Conservation (phyloP, 2,797 vertebrate genomes). For the Poeciliopsis gracilis region DNA sequence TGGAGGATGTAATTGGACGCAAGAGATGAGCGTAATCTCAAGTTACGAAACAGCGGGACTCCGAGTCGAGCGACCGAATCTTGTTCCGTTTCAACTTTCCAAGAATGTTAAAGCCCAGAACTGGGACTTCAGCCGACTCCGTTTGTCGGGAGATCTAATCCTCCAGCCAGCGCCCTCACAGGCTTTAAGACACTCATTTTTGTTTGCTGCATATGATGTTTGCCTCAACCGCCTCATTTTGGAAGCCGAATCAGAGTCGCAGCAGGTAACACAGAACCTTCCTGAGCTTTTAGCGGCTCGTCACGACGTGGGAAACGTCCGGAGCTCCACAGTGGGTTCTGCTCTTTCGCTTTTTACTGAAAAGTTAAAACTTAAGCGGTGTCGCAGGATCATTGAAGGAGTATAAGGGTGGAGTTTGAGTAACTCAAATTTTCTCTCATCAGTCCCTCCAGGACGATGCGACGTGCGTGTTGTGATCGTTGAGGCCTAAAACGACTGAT, state of each 20-base stretch:
- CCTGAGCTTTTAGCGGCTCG: neutral
- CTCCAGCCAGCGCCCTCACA: neutral
- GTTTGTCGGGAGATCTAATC: neutral
- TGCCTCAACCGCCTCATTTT: neutral
- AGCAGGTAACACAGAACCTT: neutral
- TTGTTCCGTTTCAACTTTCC: too few species aligned
- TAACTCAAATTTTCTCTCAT: too few species aligned
- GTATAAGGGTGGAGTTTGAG: neutral
- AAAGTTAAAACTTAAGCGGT: neutral
- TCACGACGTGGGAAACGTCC: neutral
- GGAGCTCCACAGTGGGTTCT: neutral
- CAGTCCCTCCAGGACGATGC: too few species aligned
- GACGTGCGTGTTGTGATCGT: too few species aligned
- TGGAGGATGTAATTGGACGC: too few species aligned
- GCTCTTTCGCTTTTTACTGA: neutral
- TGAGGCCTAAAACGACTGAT: too few species aligned
- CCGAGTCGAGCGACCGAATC: too few species aligned
- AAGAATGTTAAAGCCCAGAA: neutral
- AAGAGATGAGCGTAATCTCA: too few species aligned
- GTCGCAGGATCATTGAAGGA: neutral
- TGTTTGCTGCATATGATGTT: neutral
- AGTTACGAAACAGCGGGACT: too few species aligned
- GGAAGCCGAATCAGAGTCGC: neutral
- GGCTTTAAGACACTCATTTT: neutral
- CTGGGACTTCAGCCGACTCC: neutral